Evolutionary conservation across 2,113 vertebrate species (phyloP).

Genomic region (Nesogale talazaci): DNA sequence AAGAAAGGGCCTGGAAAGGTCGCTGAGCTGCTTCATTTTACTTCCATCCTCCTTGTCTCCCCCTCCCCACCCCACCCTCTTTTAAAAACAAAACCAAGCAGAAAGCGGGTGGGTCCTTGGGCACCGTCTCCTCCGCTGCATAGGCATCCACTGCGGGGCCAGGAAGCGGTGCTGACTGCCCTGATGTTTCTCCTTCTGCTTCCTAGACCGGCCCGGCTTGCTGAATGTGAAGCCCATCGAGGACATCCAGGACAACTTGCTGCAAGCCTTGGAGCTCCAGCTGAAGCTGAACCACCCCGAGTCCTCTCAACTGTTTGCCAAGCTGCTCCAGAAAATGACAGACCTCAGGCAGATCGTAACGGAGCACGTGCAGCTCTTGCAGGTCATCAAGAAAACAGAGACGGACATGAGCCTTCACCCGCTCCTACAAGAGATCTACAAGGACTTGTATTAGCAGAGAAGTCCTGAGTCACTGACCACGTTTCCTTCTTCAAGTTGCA

Average conservation of each 20-base stretch:
- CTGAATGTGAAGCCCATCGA: slow-evolving; percentile 98
- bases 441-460: slow-evolving; percentile 94
- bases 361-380: slow-evolving; percentile 95
- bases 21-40: neutral
- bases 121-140: neutral
- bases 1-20: neutral
- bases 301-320: slow-evolving; percentile 97
- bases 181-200: neutral
- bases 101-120: neutral
- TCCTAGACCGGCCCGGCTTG: slow-evolving; percentile 95
- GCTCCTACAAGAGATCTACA: slow-evolving; percentile 98
- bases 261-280: slow-evolving; percentile 97
- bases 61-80: neutral
- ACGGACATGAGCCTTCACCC: slow-evolving; percentile 96
- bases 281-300: slow-evolving; percentile 97
- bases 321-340: slow-evolving; percentile 99
- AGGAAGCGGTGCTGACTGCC: neutral
- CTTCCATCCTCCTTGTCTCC: neutral
- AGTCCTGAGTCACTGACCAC: slow-evolving; percentile 68
- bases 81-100: slow-evolving; percentile 23
- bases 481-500: slow-evolving; percentile 87
- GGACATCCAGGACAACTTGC: slow-evolving; percentile 96
- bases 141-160: neutral
- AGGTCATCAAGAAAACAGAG: slow-evolving; percentile 96
- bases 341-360: slow-evolving; percentile 98